phyloP scores from a whole-genome alignment of 2,113 vertebrate genomes.

The Ammodramus savannarum region DNA sequence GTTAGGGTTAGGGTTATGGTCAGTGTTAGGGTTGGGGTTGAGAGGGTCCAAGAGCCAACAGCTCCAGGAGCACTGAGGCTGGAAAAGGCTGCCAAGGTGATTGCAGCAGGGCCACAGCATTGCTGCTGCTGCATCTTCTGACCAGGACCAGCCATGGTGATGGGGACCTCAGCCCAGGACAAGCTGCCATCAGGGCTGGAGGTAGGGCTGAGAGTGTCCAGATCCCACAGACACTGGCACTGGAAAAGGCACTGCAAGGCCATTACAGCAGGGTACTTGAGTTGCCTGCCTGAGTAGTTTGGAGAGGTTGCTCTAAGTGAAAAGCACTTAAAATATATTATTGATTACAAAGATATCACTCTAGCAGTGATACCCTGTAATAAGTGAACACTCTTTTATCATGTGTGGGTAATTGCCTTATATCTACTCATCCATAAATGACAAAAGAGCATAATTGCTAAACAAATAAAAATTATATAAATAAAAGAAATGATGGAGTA shows the following conservation, averaged over 20 bases:
- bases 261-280: not conserved
- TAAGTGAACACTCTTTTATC: not conserved
- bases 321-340: conserved; percentile 14
- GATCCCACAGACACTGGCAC: not conserved
- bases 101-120: accelerated
- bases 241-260: not conserved
- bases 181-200: not conserved
- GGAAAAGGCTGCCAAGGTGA: no score
- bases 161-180: not conserved
- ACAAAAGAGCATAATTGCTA: not conserved
- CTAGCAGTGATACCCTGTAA: not conserved
- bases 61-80: not conserved
- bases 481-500: not conserved
- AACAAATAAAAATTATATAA: not conserved
- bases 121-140: not conserved
- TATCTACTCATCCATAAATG: not conserved
- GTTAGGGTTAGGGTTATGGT: no score
- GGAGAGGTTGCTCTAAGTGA: not conserved
- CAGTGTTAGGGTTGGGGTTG: no score
- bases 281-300: not conserved
- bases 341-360: not conserved
- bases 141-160: not conserved
- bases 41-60: no score
- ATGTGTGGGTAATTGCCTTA: not conserved
- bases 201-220: not conserved